Percentiles rank a stretch among this genome's conserved stretches.
Conservation (phyloP, 2,888 invertebrate species). For the Epirrita christyi region DNA sequence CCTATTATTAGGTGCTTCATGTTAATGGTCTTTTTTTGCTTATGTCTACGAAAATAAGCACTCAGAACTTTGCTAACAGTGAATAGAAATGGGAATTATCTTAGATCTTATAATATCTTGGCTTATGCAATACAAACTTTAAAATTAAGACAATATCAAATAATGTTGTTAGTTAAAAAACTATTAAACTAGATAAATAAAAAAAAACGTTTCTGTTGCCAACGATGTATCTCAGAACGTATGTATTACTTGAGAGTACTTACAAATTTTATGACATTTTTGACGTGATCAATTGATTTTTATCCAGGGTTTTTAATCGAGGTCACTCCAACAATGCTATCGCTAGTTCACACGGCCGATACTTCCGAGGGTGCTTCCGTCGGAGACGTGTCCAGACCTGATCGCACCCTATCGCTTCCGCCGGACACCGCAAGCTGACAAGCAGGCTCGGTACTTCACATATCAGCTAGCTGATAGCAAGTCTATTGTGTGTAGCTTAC, state of each 20-base stretch:
- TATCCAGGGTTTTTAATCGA: slow-evolving; percentile 8
- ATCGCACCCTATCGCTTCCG: slow-evolving; percentile 73
- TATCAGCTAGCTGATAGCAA: slow-evolving; percentile 23
- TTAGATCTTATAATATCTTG: too few species aligned
- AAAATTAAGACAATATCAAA: too few species aligned
- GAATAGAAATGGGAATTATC: too few species aligned
- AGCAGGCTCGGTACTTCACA: slow-evolving; percentile 11
- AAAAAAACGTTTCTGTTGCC: too few species aligned
- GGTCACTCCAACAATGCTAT: slow-evolving; percentile 42
- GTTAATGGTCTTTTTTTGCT: slow-evolving; percentile 37
- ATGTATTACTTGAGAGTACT: too few species aligned
- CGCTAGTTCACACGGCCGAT: slow-evolving; percentile 65
- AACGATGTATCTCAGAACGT: too few species aligned
- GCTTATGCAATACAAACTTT: too few species aligned
- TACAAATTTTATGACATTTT: too few species aligned
- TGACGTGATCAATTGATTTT: too few species aligned
- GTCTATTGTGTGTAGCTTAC: slow-evolving; percentile 19
- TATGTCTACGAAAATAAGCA: slow-evolving; percentile 14
- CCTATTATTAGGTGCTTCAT: slow-evolving; percentile 46
- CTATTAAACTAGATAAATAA: too few species aligned
- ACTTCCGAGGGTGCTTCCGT: slow-evolving; percentile 69
- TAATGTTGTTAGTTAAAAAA: too few species aligned
- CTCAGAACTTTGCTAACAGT: background rate
- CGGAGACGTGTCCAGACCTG: slow-evolving; percentile 69
- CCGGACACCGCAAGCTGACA: slow-evolving; percentile 67